Base-by-base conservation (phyloP, 2,113 vertebrate genomes). In the Nerophis ophidion region DNA sequence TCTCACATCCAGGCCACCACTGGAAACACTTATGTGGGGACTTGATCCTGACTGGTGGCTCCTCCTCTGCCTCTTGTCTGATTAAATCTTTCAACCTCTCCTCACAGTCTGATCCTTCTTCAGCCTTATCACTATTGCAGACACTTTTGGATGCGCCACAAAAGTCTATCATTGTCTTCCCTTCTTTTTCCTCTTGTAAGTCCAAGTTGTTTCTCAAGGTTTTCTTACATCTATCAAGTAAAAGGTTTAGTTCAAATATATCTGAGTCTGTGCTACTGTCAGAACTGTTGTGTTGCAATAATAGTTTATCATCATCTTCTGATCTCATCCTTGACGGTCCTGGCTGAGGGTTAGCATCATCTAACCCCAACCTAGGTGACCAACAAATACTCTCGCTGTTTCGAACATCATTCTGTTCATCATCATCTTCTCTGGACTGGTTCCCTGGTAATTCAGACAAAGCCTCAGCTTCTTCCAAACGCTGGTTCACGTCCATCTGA, bases 241-340 rank as follows among this genome's bases (percentile, higher is more conserved):
- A n/a, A 42, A 38, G 54, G 12, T 42, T 56, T 17, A 38, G 36
- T 42, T 56, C 10, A 7, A 42, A 56, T 17, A 42, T 6, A 17
- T 56, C 54, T 13, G 17, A 56, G n/a, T 56, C 54, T 1, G 54
- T n/a, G 35, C 54, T 56, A 17, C 36, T 56, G n/a, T 56, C 54
- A 12, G 54, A 56, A 19, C 54, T 19, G 17, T 42, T 56, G 1
- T 12, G 54, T 17, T 42, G 54, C 1, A 56, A 13, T 1, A 44
- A 44, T 16, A n/a, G 36, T 10, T 55, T 36, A 5, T 14, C 36
- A 7, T 40, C 50, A 15, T 52, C 54, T 42, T 42, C 54, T 4
- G 54, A 56, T 6, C 16, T 19, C 16, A 13, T 36, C 16, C 38
- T 10, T 10, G 54, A 56, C 1, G 36, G 54, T 42, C 54, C 54